Evolutionary conservation across 2,888 invertebrate genomes (phyloP), one percentile per base, ranked within the genome.

Genomic region (Diarsia rubi): DNA sequence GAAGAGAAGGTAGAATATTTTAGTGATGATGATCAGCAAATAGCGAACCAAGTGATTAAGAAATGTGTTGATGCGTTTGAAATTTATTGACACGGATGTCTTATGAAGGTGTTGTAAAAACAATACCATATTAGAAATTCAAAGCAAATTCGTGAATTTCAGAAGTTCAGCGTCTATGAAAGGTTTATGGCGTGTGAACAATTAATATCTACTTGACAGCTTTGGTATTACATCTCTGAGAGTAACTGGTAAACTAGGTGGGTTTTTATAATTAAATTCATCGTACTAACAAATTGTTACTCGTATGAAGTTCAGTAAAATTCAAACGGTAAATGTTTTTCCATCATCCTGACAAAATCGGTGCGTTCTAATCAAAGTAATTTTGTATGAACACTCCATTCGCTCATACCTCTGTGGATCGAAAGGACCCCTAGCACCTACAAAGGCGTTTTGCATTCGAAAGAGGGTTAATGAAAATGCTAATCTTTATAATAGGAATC

Each of bases 381-480:
- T 59, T 59, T 59, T 59, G 31, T 31, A 31, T 59, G 31, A 67
- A 16, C 21, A 66, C 49, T 83, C 70, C 80, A 83, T 81, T 71
- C 31, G 14, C 19, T 70, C 6, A 5, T 21, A 31, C 31, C 14
- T 65, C 69, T 24, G 12, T 65, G 76, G 64, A 63, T 82, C 37
- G 37, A 75, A 76, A 75, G 74, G 86, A 81, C 79, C 78, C 69
- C 75, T 52, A 79, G 82, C 75, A 76, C 75, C 77, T 79, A 85
- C 87, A 85, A 87, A 87, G 77, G 88, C 85, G 80, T 87, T 88
- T 85, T 82, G 79, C 88, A 83, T 85, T 79, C 80, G 83, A 80
- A 85, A 78, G 84, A 75, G 88, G 86, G 87, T 89, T 90, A 90
- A 90, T 90, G 88, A 90, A 90, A 90, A 90, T 90, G 90, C 90